Percentiles rank a stretch among this genome's conserved stretches.
Conservation (phyloP, 2,797 vertebrate genomes). For the Vespertilio murinus region DNA sequence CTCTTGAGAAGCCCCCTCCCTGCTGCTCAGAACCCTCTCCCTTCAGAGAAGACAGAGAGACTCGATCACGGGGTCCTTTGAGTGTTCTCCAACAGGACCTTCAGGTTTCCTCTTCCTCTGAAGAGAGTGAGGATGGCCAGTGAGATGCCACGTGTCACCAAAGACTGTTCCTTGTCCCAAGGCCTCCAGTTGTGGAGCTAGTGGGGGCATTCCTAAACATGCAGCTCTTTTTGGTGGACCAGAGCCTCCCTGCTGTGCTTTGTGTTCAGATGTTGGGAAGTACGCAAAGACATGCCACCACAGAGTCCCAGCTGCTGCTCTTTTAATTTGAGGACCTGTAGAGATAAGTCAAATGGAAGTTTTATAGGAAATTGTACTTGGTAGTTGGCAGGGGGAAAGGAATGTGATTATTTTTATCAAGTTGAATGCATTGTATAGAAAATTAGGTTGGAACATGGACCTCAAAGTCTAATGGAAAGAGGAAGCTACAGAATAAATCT, state of each 20-base stretch:
- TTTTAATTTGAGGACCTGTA: no score
- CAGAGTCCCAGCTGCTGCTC: fast-evolving
- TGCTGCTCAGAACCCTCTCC: no score
- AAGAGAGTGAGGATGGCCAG: background rate
- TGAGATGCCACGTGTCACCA: fast-evolving
- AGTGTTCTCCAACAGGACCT: background rate
- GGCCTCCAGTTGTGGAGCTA: no score
- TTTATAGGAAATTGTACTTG: background rate
- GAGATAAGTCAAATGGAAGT: background rate
- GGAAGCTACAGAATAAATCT: no score
- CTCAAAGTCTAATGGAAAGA: no score
- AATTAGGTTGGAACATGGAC: no score
- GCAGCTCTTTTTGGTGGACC: no score
- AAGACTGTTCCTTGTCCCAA: background rate
- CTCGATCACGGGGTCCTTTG: fast-evolving
- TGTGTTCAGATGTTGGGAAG: fast-evolving
- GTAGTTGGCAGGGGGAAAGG: fast-evolving
- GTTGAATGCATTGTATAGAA: background rate
- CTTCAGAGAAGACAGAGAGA: no score
- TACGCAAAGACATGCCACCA: no score
- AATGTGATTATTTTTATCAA: fast-evolving
- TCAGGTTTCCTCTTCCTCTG: background rate
- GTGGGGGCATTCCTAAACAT: fast-evolving
- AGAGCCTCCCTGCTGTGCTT: background rate
- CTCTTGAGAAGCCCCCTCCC: no score